phyloP scores from a whole-genome alignment of 1,140 invertebrate genomes.

The Galleria mellonella region DNA sequence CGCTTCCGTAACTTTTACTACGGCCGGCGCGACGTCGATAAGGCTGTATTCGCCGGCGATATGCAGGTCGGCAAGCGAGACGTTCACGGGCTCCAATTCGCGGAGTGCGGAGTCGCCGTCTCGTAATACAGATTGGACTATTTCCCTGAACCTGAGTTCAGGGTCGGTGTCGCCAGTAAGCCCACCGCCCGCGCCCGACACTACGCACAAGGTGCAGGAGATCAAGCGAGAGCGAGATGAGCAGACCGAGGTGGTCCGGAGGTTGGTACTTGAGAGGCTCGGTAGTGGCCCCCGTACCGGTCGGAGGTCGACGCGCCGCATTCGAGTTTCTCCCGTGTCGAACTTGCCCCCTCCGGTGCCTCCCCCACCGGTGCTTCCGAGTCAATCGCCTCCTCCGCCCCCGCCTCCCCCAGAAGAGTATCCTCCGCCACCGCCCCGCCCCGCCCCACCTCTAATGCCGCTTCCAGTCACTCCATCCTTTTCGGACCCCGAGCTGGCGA shows the following conservation, averaged over 20 bases:
- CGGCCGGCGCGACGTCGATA: slow-evolving; percentile 23
- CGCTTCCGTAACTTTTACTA: slow-evolving; percentile 16
- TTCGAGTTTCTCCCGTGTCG: slow-evolving; percentile 22
- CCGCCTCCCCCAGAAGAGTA: slow-evolving; percentile 10
- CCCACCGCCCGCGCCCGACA: slow-evolving; percentile 25
- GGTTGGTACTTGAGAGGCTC: slow-evolving; percentile 48
- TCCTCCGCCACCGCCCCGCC: slow-evolving; percentile 25
- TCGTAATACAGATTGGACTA: slow-evolving; percentile 22
- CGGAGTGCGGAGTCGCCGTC: slow-evolving; percentile 21
- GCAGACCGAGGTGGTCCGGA: slow-evolving; percentile 53
- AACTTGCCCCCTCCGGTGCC: slow-evolving; percentile 29
- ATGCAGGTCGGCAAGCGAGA: slow-evolving; percentile 49
- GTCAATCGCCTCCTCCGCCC: slow-evolving; percentile 17
- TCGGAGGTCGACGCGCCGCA: slow-evolving; percentile 30
- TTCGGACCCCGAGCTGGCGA: slow-evolving; percentile 77
- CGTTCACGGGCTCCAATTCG: slow-evolving; percentile 32
- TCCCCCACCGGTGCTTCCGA: slow-evolving; percentile 15
- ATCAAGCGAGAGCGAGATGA: slow-evolving; percentile 53
- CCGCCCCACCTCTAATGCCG: slow-evolving; percentile 29
- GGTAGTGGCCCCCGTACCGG: slow-evolving; percentile 24
- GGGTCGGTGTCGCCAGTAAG: slow-evolving; percentile 34
- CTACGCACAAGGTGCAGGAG: slow-evolving; percentile 48
- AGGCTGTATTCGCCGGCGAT: slow-evolving; percentile 46
- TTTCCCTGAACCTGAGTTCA: slow-evolving; percentile 31
- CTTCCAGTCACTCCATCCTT: slow-evolving; percentile 49